These are phyloP conservation scores for Hydrotaea diabolus DNA, from an alignment of 2,888 invertebrate genomes.

Conservation along the genomic window DNA sequence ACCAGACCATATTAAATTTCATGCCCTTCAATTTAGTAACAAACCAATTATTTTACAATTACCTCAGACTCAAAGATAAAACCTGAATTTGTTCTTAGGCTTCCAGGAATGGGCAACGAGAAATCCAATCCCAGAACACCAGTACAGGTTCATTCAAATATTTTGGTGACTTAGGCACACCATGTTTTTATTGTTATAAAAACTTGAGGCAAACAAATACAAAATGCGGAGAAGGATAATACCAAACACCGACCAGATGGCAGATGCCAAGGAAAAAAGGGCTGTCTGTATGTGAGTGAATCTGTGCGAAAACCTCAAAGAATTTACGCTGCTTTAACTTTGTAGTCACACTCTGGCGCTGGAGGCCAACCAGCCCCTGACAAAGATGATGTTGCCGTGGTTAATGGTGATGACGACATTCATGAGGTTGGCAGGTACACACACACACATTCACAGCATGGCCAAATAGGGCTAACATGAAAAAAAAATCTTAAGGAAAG, in stretches of 20 bases:
- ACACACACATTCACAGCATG: background rate
- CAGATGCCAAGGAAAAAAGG: background rate
- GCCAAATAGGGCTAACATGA: slow-evolving; percentile 21
- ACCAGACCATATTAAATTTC: background rate
- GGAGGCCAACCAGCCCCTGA: background rate
- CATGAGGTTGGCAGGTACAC: background rate
- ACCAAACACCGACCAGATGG: background rate
- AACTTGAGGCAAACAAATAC: background rate
- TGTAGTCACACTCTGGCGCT: background rate
- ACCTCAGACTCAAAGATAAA: background rate
- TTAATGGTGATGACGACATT: background rate
- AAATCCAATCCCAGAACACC: background rate
- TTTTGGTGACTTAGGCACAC: background rate
- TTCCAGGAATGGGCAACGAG: background rate
- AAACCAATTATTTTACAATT: background rate
- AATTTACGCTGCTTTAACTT: background rate
- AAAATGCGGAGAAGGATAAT: background rate
- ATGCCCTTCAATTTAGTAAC: background rate
- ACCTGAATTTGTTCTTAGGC: too few relatives aligned
- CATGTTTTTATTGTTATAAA: background rate
- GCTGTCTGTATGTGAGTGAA: background rate
- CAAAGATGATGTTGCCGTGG: background rate
- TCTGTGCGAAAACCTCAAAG: slow-evolving; percentile 2
- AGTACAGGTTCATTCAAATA: background rate
- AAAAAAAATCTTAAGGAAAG: slow-evolving; percentile 29